A percentile compares a stretch with the other conserved stretches of the same genome.
phyloP scores from a whole-genome alignment of 2,888 invertebrate species.

The Mythimna ferrago region DNA sequence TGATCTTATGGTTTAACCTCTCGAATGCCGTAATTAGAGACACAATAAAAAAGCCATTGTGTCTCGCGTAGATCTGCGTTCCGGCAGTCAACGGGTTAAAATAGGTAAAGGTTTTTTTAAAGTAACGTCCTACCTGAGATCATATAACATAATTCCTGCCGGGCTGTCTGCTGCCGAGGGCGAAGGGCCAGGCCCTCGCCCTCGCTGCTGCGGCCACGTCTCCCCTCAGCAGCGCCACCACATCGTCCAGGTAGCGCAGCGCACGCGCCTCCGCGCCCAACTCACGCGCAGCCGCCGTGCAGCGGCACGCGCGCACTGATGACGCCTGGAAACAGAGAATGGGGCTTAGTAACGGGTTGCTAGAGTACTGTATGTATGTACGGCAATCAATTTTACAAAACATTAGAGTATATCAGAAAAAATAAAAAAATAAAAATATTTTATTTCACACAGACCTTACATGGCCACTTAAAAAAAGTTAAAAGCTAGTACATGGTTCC shows the following conservation, averaged over 20 bases:
- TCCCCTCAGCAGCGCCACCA: conserved; percentile 89
- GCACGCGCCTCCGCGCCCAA: conserved; percentile 86
- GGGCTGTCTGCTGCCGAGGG: conserved; percentile 77
- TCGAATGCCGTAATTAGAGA: no score
- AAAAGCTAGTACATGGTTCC: no score
- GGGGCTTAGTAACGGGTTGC: background rate
- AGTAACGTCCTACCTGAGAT: conserved; percentile 64
- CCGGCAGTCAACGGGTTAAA: no score
- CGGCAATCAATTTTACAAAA: background rate
- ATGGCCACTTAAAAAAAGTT: no score
- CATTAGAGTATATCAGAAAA: background rate
- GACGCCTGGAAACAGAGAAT: conserved; percentile 72
- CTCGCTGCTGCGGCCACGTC: conserved; percentile 81
- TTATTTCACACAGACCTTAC: no score
- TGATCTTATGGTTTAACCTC: no score
- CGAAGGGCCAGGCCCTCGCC: conserved; percentile 85
- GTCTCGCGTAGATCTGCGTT: no score
- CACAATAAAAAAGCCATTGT: no score
- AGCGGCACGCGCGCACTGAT: conserved; percentile 82
- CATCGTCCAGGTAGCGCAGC: conserved; percentile 89
- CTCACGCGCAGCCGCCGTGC: conserved; percentile 85
- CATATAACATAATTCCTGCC: conserved; percentile 84
- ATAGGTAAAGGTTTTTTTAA: no score
- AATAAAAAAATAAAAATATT: no score
- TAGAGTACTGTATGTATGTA: background rate